Conservation (phyloP, 2,888 invertebrate species). For the Philaethria dido region DNA sequence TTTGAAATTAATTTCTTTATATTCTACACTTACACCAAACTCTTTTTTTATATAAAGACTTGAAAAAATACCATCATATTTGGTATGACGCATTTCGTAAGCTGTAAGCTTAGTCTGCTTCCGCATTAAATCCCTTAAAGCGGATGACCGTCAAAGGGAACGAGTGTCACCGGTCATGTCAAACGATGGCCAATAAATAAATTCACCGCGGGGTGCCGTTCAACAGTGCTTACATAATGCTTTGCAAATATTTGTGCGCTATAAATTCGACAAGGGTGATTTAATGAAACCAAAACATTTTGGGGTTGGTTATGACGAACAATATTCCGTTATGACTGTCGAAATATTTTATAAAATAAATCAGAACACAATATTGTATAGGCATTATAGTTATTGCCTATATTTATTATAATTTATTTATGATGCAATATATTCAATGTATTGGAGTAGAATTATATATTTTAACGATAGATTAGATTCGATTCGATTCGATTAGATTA, state of each 20-base stretch:
- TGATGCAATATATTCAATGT: neutral
- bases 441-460: neutral
- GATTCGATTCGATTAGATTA: too few species aligned
- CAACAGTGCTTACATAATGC: conserved; percentile 68
- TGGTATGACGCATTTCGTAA: neutral
- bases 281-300: conserved; percentile 75
- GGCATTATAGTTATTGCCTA: conserved; percentile 1
- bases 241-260: conserved; percentile 69
- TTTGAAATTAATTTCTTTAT: too few species aligned
- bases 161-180: conserved; percentile 48
- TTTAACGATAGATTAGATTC: too few species aligned
- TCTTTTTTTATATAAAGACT: neutral
- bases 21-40: too few species aligned
- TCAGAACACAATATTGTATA: conserved; percentile 29
- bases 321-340: conserved; percentile 40
- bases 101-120: neutral
- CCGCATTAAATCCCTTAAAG: conserved; percentile 12
- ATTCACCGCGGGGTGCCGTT: conserved; percentile 60
- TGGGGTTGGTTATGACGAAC: conserved; percentile 50
- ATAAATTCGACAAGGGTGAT: conserved; percentile 63
- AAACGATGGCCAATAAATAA: conserved; percentile 72
- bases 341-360: conserved; percentile 41
- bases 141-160: conserved; percentile 23
- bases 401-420: conserved; percentile 8
- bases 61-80: neutral